Base-by-base conservation (phyloP, 2,888 invertebrate species). In the Pyrrhia umbra region DNA sequence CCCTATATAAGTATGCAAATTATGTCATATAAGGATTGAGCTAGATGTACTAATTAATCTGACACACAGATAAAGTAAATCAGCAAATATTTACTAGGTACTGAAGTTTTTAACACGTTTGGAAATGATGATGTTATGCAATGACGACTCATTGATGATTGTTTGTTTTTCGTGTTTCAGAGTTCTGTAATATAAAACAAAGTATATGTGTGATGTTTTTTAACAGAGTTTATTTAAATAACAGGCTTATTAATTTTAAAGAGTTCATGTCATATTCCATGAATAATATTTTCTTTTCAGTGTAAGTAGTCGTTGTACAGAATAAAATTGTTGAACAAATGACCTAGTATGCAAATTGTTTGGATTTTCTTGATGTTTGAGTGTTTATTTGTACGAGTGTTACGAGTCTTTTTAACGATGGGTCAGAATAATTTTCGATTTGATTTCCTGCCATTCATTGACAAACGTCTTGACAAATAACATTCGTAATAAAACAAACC, bases 1-100 rank as follows among this genome's bases (percentile, higher is more conserved):
- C 45, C 21, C 9, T 8, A 4, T 68, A 39, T 20, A 3, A 37
- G 13, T 18, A 20, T 20, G 20, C 18, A 34, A 39, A 46, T n/a
- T 1, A 21, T 56, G 55, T 34, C 3, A 34, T 56, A n/a, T 34
- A 55, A 15, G 71, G 45, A 68, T 43, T 50, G n/a, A 39, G 30
- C 50, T 73, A 59, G 58, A 42, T 58, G 27, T 60, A 30, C 74
- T 57, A 61, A 73, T 52, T 49, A 16, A 20, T 43, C 27, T 21
- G 25, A 16, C 13, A 56, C 6, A 57, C 52, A 25, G 40, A 21
- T 60, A 61, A 25, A 34, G 30, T 27, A 21, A 1, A 42, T 60
- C 27, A 34, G 40, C n/a, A 52, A 49, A 60, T 43, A 30, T n/a
- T n/a, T n/a, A n/a, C n/a, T n/a, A n/a, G n/a, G 2, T 37, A 21